Base-by-base conservation (phyloP, 2,797 vertebrate genomes). In the Yasuhikotakia modesta region DNA sequence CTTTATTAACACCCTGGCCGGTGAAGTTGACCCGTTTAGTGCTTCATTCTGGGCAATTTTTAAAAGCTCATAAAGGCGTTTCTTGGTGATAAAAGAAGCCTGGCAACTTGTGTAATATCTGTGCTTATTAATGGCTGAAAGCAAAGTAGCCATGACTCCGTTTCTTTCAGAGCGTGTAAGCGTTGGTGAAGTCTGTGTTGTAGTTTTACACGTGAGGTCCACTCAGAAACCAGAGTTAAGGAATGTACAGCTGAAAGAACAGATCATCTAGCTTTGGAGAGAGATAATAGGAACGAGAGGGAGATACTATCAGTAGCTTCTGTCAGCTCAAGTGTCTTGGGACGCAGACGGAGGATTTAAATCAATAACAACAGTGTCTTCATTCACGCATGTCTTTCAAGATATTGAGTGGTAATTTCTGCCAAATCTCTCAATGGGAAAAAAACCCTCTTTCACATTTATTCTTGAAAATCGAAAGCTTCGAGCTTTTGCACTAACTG, bases 311-410 rank as follows among this genome's bases (percentile, higher is more conserved):
- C 79, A 70, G 70, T 76, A 77, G 75, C 79, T 68, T 65, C 57
- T 79, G 64, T 78, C 70, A 65, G 32, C 27, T 8, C 24, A 55
- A 68, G 64, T 53, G 52, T 61, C 73, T 55, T 81, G 46, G 70
- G 79, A 80, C 19, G 5, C 69, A 74, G 45, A 73, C 65, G 55
- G 27, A 57, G 17, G 69, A 43, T 65, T 71, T 46, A 55, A 82
- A 80, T 84, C 78, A 73, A 82, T 84, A 60, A 67, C n/a, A 52
- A 67, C 30, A 52, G 19, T 68, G 70, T 78, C 73, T 61, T 73
- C 46, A 70, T 73, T 45, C 43, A 67, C 67, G 55, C 24, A 58
- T 12, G 10, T 10, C 22, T 27, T 75, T 50, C 65, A 32, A 63
- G 46, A 45, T 55, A 71, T 78, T 30, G 76, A 71, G 76, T 53